A percentile compares a stretch with the other conserved stretches of the same genome.
These are phyloP conservation scores for Solea solea DNA, from an alignment of 2,113 vertebrate species.

Conservation along the genomic window DNA sequence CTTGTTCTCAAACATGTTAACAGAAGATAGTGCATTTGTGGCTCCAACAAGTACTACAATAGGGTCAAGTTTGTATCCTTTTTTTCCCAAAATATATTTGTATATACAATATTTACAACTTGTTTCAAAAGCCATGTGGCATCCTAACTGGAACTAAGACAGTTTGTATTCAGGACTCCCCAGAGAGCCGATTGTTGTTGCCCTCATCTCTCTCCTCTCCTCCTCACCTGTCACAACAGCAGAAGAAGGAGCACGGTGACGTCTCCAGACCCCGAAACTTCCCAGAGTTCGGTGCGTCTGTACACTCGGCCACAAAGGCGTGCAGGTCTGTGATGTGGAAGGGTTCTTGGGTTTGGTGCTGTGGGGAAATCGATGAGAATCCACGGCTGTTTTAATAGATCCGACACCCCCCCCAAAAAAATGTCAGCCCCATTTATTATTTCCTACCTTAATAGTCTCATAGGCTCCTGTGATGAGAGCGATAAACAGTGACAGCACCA, in stretches of 20 bases:
- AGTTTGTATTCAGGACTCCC: neutral
- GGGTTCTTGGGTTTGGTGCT: constrained; percentile 88
- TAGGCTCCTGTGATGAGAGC: constrained; percentile 97
- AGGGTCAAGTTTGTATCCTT: too few species aligned
- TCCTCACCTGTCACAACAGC: constrained; percentile 87
- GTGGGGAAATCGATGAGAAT: constrained; percentile 21
- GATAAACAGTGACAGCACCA: constrained; percentile 98
- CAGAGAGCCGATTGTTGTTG: too few species aligned
- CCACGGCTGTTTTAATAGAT: neutral
- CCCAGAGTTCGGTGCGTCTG: constrained; percentile 88
- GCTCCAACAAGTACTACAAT: too few species aligned
- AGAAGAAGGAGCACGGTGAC: constrained; percentile 88
- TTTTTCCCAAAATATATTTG: too few species aligned
- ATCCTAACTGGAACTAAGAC: too few species aligned
- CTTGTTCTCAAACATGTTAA: too few species aligned
- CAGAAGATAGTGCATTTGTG: too few species aligned
- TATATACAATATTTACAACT: too few species aligned
- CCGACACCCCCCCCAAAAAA: neutral
- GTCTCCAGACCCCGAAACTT: constrained; percentile 87
- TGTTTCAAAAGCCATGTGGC: too few species aligned
- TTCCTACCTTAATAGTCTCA: constrained; percentile 92
- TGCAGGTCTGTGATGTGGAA: constrained; percentile 87
- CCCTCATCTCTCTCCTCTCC: neutral
- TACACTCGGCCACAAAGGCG: constrained; percentile 90
- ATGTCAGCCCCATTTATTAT: neutral